A percentile compares a stretch with the other conserved stretches of the same genome.
Evolutionary conservation across 2,113 vertebrate species (phyloP).

Genomic region (Rhinogobius similis): DNA sequence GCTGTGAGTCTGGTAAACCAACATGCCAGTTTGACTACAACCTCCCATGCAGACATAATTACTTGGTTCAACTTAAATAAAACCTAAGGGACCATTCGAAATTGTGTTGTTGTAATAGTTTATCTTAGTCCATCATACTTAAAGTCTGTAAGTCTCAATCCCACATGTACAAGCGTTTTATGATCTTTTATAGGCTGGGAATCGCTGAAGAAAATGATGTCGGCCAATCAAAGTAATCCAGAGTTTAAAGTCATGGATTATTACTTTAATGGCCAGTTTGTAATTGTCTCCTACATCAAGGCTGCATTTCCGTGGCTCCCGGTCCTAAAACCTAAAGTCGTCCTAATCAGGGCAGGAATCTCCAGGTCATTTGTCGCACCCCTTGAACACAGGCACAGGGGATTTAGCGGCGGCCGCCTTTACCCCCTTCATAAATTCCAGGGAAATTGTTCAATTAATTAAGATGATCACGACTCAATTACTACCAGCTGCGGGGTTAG

Average conservation of each 20-base stretch:
- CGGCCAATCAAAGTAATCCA: not conserved
- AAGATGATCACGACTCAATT: conserved; percentile 89
- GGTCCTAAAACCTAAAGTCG: conserved; percentile 15
- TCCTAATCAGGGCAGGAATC: conserved; percentile 65
- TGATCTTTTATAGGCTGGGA: not conserved
- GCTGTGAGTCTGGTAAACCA: too few species aligned
- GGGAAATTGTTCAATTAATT: conserved; percentile 92
- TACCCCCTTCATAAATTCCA: conserved; percentile 80
- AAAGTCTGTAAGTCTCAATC: not conserved
- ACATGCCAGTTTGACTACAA: too few species aligned
- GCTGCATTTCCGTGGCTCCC: conserved; percentile 13
- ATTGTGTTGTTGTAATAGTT: not conserved
- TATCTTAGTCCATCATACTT: too few species aligned
- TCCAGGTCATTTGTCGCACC: conserved; percentile 59
- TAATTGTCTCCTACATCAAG: conserved; percentile 12
- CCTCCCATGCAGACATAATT: too few species aligned
- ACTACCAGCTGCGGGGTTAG: conserved; percentile 90
- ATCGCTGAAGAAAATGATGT: conserved; percentile 10
- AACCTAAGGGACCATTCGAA: not conserved
- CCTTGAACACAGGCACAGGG: conserved; percentile 39
- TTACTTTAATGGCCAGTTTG: conserved; percentile 9
- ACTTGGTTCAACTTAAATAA: not conserved
- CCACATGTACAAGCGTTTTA: not conserved
- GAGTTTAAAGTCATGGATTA: conserved; percentile 7
- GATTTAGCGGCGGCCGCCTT: conserved; percentile 50